phyloP scores from a whole-genome alignment of 2,888 invertebrate species.

The Heliconius ethilla region DNA sequence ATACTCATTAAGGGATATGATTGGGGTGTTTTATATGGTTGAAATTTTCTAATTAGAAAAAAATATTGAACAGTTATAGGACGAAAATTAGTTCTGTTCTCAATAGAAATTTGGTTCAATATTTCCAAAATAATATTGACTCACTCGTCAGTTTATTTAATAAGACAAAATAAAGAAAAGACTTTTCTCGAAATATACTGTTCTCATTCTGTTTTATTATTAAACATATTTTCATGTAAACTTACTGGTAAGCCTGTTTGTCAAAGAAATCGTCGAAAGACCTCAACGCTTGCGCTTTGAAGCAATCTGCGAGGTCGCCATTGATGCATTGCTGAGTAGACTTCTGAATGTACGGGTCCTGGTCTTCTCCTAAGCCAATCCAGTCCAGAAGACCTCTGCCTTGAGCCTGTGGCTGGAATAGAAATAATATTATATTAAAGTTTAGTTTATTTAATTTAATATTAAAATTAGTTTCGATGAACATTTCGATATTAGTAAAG shows the following conservation, averaged over 20 bases:
- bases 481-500: too few species aligned
- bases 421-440: not conserved
- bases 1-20: too few species aligned
- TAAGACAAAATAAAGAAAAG: too few species aligned
- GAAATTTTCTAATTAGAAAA: too few species aligned
- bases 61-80: too few species aligned
- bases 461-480: too few species aligned
- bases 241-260: constrained; percentile 82
- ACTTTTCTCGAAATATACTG: not conserved
- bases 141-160: too few species aligned
- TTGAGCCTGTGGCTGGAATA: constrained; percentile 76
- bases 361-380: constrained; percentile 89
- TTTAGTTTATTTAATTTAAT: too few species aligned
- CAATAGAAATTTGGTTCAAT: too few species aligned
- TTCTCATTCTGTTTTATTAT: not conserved
- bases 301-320: constrained; percentile 92
- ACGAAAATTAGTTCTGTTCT: too few species aligned
- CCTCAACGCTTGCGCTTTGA: constrained; percentile 89
- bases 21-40: too few species aligned
- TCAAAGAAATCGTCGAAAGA: constrained; percentile 91
- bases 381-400: constrained; percentile 89
- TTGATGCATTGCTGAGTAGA: constrained; percentile 88
- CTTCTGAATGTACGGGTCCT: constrained; percentile 89
- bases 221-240: not conserved
- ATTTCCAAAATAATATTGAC: too few species aligned